phyloP scores from a whole-genome alignment of 1,140 invertebrate species.

The Temnothorax nylanderi region DNA sequence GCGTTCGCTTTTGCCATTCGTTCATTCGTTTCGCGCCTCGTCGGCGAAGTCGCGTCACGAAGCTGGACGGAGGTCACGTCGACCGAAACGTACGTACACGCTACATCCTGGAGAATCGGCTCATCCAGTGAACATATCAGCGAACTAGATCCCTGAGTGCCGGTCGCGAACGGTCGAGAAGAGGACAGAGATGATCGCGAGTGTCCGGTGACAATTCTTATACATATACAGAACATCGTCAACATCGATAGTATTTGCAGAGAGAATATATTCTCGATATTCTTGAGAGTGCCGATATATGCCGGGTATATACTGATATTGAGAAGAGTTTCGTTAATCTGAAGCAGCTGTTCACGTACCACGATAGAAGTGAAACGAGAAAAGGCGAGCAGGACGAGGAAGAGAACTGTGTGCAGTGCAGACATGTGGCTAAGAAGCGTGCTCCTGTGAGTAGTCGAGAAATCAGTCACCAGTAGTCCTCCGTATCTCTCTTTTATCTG shows the following conservation, averaged over 20 bases:
- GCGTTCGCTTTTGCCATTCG: constrained; percentile 18
- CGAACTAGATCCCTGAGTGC: constrained; percentile 59
- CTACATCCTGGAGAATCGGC: constrained; percentile 23
- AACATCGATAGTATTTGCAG: constrained; percentile 36
- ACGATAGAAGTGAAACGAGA: constrained; percentile 59
- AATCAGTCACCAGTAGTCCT: neutral
- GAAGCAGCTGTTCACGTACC: constrained; percentile 16
- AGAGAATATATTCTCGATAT: constrained; percentile 54
- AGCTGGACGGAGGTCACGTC: constrained; percentile 53
- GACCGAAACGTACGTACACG: constrained; percentile 58
- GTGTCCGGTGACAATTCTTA: constrained; percentile 77
- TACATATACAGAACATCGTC: constrained; percentile 11
- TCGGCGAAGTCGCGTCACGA: constrained; percentile 62
- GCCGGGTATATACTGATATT: neutral
- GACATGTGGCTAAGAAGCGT: constrained; percentile 82
- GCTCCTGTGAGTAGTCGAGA: constrained; percentile 80
- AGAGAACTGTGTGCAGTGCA: constrained; percentile 78
- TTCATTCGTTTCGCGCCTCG: constrained; percentile 66
- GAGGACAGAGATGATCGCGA: constrained; percentile 74
- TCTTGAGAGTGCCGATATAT: constrained; percentile 52
- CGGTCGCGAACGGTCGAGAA: constrained; percentile 63
- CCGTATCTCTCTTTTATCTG: neutral
- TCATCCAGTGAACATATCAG: constrained; percentile 4
- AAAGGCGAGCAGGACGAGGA: constrained; percentile 56
- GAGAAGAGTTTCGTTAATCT: constrained; percentile 4